These are phyloP conservation scores for Hesperia comma DNA, from an alignment of 2,888 invertebrate species.

Conservation along the genomic window DNA sequence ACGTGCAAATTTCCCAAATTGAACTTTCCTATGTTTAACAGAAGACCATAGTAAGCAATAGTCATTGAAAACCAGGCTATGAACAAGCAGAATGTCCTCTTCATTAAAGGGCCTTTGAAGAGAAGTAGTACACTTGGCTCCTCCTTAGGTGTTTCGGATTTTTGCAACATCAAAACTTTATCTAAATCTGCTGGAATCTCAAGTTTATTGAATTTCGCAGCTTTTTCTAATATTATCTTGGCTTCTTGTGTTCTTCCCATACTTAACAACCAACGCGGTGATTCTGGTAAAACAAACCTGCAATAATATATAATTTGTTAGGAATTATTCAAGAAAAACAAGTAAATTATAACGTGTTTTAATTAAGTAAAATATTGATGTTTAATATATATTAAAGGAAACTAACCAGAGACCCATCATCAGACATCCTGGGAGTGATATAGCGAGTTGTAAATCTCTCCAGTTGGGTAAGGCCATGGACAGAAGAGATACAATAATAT, in stretches of 20 bases:
- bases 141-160: conserved; percentile 68
- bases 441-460: conserved; percentile 88
- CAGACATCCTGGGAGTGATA: conserved; percentile 89
- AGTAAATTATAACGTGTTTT: not conserved
- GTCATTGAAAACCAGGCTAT: conserved; percentile 91
- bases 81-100: conserved; percentile 88
- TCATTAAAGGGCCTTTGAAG: conserved; percentile 86
- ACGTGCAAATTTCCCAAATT: conserved; percentile 90
- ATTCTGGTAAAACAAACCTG: conserved; percentile 91
- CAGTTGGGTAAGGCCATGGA: conserved; percentile 89
- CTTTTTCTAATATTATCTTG: conserved; percentile 85
- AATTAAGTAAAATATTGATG: too few species aligned
- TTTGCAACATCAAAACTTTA: conserved; percentile 85
- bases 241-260: conserved; percentile 89
- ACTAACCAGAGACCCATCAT: conserved; percentile 87
- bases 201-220: conserved; percentile 86
- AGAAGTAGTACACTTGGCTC: conserved; percentile 85
- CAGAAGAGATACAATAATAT: conserved; percentile 88
- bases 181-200: conserved; percentile 87
- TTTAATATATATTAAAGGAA: not conserved
- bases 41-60: conserved; percentile 90
- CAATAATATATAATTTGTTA: conserved; percentile 42
- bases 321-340: not conserved
- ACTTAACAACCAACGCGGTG: conserved; percentile 90
- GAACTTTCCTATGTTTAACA: conserved; percentile 88